Evolutionary conservation across 2,797 vertebrate species (phyloP).

Genomic region (Spheniscus humboldti): DNA sequence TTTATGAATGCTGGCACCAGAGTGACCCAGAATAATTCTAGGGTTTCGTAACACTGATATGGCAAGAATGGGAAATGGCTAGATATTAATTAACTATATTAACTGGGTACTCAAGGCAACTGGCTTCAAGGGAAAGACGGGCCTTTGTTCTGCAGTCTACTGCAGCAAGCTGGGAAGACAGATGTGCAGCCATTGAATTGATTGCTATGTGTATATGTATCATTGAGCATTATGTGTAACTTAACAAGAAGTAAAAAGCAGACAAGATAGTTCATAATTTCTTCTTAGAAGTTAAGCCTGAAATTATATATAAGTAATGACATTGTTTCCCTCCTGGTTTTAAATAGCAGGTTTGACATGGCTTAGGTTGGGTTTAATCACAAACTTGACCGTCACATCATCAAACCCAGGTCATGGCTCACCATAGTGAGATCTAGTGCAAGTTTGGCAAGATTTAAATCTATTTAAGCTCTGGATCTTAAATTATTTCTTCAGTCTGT

Average conservation of each 20-base stretch:
- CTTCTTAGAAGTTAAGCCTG: not conserved
- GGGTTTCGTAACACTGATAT: slow-evolving; percentile 41
- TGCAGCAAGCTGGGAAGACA: not conserved
- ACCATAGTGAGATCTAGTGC: not conserved
- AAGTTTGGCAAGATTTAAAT: not conserved
- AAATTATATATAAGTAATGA: not conserved
- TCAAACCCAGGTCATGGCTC: not conserved
- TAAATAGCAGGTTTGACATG: not conserved
- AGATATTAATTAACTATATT: slow-evolving; percentile 42
- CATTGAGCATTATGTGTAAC: not conserved
- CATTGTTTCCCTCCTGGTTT: not conserved
- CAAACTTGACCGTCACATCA: not conserved
- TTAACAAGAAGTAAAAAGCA: not conserved
- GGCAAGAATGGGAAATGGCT: not conserved
- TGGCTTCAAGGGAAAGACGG: not conserved
- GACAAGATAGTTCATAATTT: not conserved
- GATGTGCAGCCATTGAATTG: not conserved
- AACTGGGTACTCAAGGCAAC: not conserved
- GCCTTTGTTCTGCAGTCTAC: not conserved
- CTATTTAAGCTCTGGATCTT: not conserved
- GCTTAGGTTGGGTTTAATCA: not conserved
- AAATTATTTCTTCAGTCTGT: not conserved
- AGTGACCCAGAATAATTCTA: slow-evolving; percentile 37
- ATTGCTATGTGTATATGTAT: not conserved
- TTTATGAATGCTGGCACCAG: slow-evolving; percentile 4